Base-by-base conservation (phyloP, 2,888 invertebrate species). In the Lepidochrysops patricia region DNA sequence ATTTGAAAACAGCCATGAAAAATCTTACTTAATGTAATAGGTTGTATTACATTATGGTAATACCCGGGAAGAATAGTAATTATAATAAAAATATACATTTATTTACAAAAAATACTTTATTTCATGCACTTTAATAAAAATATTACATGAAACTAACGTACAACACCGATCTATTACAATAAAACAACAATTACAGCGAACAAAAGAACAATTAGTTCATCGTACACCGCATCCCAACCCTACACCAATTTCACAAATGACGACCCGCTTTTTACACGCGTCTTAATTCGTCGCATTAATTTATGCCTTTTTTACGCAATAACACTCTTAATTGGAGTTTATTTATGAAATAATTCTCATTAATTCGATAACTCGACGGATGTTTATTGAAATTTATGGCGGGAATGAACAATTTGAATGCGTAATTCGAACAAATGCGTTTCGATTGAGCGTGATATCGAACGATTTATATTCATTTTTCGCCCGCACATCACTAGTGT, bases 221-320 rank as follows among this genome's bases (percentile, higher is more conserved):
- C 64, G 63, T 63, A 62, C 50, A 63, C 66, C 60, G 52, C 56
- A 37, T 62, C 70, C 64, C 80, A 74, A 66, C 80, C 71, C 78
- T 80, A 72, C 65, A 70, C 71, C 73, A 74, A 72, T 74, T 72
- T 72, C 71, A 70, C 72, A 70, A 73, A 67, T 66, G 72, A 63
- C 71, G 70, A 69, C 65, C 66, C 67, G 72, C 64, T 70, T 68
- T 68, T 67, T 67, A 63, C 63, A 63, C 70, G 70, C 73, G 70
- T 71, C 71, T 67, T 71, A 57, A 63, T 70, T 72, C 75, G 67
- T 70, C 73, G 62, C 76, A 79, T 84, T 86, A 87, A 89, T 87
- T 88, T 88, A 89, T 89, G 85, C 87, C 78, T 87, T 87, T 88
- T 89, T 88, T 86, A 89, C 87, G 87, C 86, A 88, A 88, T 89